phyloP scores from a whole-genome alignment of 2,888 invertebrate genomes.

The Drosophila borborema region DNA sequence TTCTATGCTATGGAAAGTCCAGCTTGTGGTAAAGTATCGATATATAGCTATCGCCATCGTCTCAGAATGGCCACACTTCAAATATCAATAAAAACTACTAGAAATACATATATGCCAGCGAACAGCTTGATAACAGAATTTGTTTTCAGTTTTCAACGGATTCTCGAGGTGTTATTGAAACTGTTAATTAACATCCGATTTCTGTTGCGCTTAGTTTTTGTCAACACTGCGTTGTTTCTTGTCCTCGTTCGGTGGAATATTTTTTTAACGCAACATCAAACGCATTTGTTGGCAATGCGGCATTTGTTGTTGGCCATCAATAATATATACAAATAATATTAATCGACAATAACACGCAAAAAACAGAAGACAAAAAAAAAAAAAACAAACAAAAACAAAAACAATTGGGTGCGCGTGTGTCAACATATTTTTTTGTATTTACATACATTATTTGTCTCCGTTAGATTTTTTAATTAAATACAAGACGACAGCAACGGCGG shows the following conservation, averaged over 20 bases:
- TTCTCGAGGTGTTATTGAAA: background rate
- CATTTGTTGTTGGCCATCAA: slow-evolving; percentile 25
- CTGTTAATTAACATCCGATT: slow-evolving; percentile 49
- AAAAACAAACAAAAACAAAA: slow-evolving; percentile 18
- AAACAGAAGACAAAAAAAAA: background rate
- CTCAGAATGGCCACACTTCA: background rate
- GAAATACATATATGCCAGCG: background rate
- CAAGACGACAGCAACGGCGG: slow-evolving; percentile 35
- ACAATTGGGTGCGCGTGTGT: slow-evolving; percentile 55
- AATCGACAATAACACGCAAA: slow-evolving; percentile 14
- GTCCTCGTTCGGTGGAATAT: slow-evolving; percentile 34
- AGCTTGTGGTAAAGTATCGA: background rate
- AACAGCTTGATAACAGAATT: slow-evolving; percentile 14
- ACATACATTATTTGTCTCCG: slow-evolving; percentile 42
- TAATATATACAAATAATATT: slow-evolving; percentile 19
- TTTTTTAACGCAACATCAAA: slow-evolving; percentile 17
- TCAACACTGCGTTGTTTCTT: slow-evolving; percentile 50
- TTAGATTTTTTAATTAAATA: slow-evolving; percentile 16
- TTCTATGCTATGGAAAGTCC: background rate
- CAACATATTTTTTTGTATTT: slow-evolving; percentile 42
- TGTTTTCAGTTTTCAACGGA: slow-evolving; percentile 11
- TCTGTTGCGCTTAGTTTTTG: slow-evolving; percentile 58
- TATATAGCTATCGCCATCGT: background rate
- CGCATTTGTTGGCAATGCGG: slow-evolving; percentile 56
- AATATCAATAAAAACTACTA: slow-evolving; percentile 4